Evolutionary conservation across 2,888 invertebrate species (phyloP).

Genomic region (Cataglyphis albicans): DNA sequence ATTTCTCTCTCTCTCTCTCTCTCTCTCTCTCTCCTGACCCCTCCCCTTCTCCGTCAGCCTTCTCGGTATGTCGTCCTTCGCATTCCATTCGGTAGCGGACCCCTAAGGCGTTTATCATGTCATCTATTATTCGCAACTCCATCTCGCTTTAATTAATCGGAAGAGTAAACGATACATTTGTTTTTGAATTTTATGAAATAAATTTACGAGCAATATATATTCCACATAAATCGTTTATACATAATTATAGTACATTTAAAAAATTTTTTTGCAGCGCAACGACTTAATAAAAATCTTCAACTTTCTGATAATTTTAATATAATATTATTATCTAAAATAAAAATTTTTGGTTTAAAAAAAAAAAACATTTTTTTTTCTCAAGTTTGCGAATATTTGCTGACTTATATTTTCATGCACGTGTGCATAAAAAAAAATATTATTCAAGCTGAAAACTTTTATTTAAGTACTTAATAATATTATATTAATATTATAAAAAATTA

Average conservation of each 20-base stretch:
- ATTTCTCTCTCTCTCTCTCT: constrained; percentile 72
- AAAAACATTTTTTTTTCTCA: too few species aligned
- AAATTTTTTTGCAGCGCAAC: too few species aligned
- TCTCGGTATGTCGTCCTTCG: constrained; percentile 16
- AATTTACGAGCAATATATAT: not conserved
- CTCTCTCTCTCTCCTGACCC: constrained; percentile 44
- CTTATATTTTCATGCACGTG: too few species aligned
- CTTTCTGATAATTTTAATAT: too few species aligned
- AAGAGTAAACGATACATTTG: not conserved
- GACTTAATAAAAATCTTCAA: too few species aligned
- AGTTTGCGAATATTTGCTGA: too few species aligned
- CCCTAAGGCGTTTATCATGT: constrained; percentile 17
- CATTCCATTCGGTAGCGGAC: constrained; percentile 32
- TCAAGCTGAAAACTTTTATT: too few species aligned
- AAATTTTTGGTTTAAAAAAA: too few species aligned
- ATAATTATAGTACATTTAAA: not conserved
- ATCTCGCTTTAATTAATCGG: not conserved
- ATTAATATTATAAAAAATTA: too few species aligned
- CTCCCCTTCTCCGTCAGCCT: constrained; percentile 67
- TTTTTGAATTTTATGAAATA: not conserved
- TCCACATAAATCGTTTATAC: not conserved
- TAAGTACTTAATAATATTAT: too few species aligned
- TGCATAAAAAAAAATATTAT: too few species aligned
- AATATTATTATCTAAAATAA: too few species aligned
- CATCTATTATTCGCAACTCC: constrained; percentile 1